Base-by-base conservation (phyloP, 2,888 invertebrate genomes). In the Polydrusus tereticollis region DNA sequence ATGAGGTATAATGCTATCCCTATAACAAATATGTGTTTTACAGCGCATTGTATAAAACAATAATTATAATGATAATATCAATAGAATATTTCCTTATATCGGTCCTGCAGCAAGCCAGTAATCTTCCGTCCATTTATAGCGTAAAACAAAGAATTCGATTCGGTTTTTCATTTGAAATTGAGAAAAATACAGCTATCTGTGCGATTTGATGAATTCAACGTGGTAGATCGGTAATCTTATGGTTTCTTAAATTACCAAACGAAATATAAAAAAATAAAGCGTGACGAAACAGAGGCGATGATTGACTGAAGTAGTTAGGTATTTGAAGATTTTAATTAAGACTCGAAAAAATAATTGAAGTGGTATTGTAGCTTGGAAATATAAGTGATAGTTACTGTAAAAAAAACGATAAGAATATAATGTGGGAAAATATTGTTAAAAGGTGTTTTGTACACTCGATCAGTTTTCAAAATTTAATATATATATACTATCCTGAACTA, bases 251-350 rank as follows among this genome's bases (percentile, higher is more conserved):
- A 36, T 67, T 58, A 38, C 26, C 23, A 10, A 18, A n/a, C 1
- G 1, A n/a, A 23, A 59, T n/a, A n/a, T n/a, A 58, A 67, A 67
- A 59, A 67, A 47, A 5, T 3, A 5, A 29, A 10, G 16, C 38
- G 14, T 58, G 50, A 66, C 58, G 26, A 59, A 67, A n/a, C 33
- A 45, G 12, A 33, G n/a, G 45, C 36, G 33, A 47, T 58, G 47
- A 67, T 45, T 67, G 58, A 59, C 21, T 59, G 47, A 36, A 10
- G 66, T 66, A 43, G 26, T 69, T 69, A 69, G 50, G 26, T 59
- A 65, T 64, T 64, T 64, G 64, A 36, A 50, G 58, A 70, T 64
- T 70, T 70, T 58, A 58, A 70, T 64, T 38, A 64, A 64, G 47
- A 26, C 16, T 29, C 45, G 47, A 70, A 58, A 69, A 69, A 52